A percentile compares a stretch with the other conserved stretches of the same genome.
Conservation (phyloP, 2,797 vertebrate genomes). For the Synanceia verrucosa region DNA sequence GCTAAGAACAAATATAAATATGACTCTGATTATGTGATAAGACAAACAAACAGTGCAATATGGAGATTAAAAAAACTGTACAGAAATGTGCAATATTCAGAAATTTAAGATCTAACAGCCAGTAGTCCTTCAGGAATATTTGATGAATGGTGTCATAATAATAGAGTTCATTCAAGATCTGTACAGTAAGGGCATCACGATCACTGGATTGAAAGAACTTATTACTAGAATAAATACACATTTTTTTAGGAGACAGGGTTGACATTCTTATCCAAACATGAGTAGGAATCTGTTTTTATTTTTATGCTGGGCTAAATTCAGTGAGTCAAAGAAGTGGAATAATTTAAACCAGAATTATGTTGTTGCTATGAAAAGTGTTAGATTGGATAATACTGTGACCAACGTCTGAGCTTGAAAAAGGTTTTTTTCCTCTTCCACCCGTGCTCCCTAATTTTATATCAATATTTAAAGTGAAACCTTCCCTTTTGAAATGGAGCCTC, state of each 20-base stretch:
- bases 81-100: too few species aligned
- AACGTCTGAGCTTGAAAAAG: neutral
- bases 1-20: too few species aligned
- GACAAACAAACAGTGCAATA: too few species aligned
- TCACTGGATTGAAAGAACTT: neutral
- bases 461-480: conserved; percentile 22
- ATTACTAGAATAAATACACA: neutral
- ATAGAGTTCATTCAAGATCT: too few species aligned
- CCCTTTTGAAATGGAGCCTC: conserved; percentile 16
- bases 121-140: too few species aligned
- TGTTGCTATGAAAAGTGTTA: neutral
- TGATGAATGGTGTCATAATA: too few species aligned
- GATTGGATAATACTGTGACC: neutral
- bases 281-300: neutral
- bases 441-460: neutral
- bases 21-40: too few species aligned
- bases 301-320: too few species aligned
- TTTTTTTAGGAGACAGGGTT: neutral
- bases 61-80: too few species aligned
- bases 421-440: neutral
- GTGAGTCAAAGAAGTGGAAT: neutral
- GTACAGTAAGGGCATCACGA: neutral
- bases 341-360: neutral
- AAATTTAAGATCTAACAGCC: too few species aligned
- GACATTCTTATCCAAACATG: neutral